phyloP scores from a whole-genome alignment of 1,140 invertebrate species.

The Hylaeus anthracinus region DNA sequence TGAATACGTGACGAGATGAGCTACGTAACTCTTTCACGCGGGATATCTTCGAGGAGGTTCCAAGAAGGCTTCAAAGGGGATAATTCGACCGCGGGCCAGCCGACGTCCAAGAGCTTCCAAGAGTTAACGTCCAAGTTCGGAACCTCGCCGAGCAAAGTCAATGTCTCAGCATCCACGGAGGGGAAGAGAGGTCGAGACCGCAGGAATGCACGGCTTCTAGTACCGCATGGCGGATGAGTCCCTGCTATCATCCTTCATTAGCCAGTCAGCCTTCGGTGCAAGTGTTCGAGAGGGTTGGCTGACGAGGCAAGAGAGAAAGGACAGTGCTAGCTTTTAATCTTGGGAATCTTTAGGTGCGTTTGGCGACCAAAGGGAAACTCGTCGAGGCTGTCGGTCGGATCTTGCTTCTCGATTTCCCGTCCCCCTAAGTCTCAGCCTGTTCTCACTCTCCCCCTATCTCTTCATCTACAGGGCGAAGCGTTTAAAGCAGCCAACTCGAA shows the following conservation, averaged over 20 bases:
- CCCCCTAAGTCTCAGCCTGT: neutral
- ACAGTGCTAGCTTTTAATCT: conserved; percentile 65
- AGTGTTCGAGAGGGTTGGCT: conserved; percentile 24
- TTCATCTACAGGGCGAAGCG: too few relatives aligned
- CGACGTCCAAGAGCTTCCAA: conserved; percentile 41
- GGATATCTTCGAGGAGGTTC: conserved; percentile 8
- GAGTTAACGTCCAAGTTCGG: conserved; percentile 48
- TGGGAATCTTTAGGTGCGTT: conserved; percentile 59
- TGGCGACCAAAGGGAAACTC: conserved; percentile 60
- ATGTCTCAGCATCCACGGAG: conserved; percentile 57
- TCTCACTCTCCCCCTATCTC: conserved; percentile 12
- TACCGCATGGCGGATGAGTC: conserved; percentile 54
- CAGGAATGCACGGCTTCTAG: conserved; percentile 58
- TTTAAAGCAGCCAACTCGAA: too few relatives aligned
- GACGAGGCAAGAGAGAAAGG: conserved; percentile 6
- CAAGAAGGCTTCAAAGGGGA: conserved; percentile 48
- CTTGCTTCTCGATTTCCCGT: conserved; percentile 25
- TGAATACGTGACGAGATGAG: conserved; percentile 9
- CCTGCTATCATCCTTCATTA: conserved; percentile 63
- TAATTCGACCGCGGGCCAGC: conserved; percentile 54
- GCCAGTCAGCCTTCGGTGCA: conserved; percentile 46
- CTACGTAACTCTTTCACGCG: conserved; percentile 36
- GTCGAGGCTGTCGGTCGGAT: conserved; percentile 13
- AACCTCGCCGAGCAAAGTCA: conserved; percentile 49
- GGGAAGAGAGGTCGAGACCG: conserved; percentile 22